A percentile compares a stretch with the other conserved stretches of the same genome.
Conservation (phyloP, 2,113 vertebrate genomes). For the Azemiops feae region DNA sequence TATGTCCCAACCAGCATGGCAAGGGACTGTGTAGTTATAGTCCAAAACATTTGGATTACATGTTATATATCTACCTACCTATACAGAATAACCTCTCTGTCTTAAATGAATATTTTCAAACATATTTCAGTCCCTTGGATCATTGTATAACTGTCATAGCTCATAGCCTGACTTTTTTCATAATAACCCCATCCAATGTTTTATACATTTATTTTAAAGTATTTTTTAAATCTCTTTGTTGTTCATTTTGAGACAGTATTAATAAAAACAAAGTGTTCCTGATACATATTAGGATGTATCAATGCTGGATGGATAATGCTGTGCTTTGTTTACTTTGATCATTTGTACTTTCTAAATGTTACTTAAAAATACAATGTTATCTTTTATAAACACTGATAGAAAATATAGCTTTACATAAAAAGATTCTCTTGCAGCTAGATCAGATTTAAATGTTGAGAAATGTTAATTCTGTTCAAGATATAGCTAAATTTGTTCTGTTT, state of each 20-base stretch:
- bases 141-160: neutral
- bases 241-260: neutral
- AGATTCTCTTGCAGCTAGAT: slow-evolving; percentile 43
- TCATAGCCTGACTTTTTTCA: neutral
- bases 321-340: slow-evolving; percentile 78
- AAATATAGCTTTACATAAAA: slow-evolving; percentile 45
- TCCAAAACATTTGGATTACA: neutral
- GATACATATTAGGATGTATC: slow-evolving; percentile 21
- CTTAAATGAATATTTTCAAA: neutral
- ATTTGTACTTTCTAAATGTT: slow-evolving; percentile 58
- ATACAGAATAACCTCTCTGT: neutral
- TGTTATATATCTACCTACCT: neutral
- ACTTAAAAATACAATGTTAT: slow-evolving; percentile 41
- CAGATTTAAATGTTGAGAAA: slow-evolving; percentile 33
- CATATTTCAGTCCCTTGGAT: neutral
- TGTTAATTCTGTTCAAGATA: slow-evolving; percentile 36
- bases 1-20: neutral
- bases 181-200: neutral
- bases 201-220: neutral
- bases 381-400: slow-evolving; percentile 50
- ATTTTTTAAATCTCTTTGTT: slow-evolving; percentile 8
- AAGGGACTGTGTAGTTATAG: neutral
- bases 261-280: slow-evolving; percentile 30
- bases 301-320: slow-evolving; percentile 65
- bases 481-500: slow-evolving; percentile 39